These are phyloP conservation scores for Tichodroma muraria DNA, from an alignment of 2,113 vertebrate species.

Conservation along the genomic window DNA sequence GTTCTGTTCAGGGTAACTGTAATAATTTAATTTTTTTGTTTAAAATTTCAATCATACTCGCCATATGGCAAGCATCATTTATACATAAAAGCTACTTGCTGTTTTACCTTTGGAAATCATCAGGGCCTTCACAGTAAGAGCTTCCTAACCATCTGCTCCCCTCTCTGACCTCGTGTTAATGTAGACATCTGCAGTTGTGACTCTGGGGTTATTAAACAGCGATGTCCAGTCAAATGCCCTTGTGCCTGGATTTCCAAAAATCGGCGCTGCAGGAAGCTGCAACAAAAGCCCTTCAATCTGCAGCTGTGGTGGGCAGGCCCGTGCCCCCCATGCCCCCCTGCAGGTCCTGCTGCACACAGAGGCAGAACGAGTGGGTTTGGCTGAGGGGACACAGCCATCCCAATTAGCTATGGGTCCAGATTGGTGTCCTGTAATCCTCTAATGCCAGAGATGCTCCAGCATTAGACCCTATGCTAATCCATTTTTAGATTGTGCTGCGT, in stretches of 20 bases:
- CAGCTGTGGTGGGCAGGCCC: neutral
- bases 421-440: slow-evolving; percentile 31
- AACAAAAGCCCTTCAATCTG: neutral
- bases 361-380: neutral
- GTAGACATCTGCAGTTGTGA: slow-evolving; percentile 69
- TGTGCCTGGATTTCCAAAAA: slow-evolving; percentile 45
- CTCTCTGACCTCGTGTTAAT: slow-evolving; percentile 53
- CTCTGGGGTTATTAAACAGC: slow-evolving; percentile 52
- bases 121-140: slow-evolving; percentile 64
- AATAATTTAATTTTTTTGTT: slow-evolving; percentile 60
- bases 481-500: neutral
- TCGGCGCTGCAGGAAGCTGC: neutral
- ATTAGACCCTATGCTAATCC: neutral
- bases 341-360: neutral
- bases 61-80: slow-evolving; percentile 71
- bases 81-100: slow-evolving; percentile 71
- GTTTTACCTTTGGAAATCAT: slow-evolving; percentile 71
- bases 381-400: neutral
- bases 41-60: slow-evolving; percentile 60
- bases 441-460: neutral
- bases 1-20: slow-evolving; percentile 37
- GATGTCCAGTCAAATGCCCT: slow-evolving; percentile 66
- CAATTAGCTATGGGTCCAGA: neutral
- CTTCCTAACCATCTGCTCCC: slow-evolving; percentile 72
- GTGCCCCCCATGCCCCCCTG: fast-evolving